Percentiles rank a stretch among this genome's conserved stretches.
These are phyloP conservation scores for Choloepus didactylus DNA, from an alignment of 2,797 vertebrate species.

Conservation along the genomic window DNA sequence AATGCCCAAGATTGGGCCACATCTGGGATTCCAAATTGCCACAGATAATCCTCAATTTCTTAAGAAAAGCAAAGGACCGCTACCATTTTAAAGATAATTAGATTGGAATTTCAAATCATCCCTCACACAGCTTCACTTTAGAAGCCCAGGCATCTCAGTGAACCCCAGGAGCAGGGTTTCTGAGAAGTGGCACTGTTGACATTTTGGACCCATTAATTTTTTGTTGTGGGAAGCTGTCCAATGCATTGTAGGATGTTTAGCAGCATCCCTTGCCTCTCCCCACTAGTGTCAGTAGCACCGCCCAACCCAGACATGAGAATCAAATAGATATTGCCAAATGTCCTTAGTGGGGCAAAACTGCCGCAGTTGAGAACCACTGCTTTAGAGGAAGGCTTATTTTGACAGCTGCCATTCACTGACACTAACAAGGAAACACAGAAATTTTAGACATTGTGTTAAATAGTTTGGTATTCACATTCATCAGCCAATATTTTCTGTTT, in stretches of 20 bases:
- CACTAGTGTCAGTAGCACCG: background rate
- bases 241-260: background rate
- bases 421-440: slow-evolving; percentile 50
- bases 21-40: background rate
- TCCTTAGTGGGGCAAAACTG: background rate
- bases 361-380: background rate
- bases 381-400: background rate
- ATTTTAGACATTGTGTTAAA: slow-evolving; percentile 72
- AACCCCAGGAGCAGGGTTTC: background rate
- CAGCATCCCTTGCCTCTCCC: background rate
- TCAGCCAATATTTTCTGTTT: slow-evolving; percentile 29
- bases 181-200: background rate
- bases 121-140: background rate
- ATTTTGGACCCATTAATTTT: background rate
- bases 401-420: background rate
- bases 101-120: background rate
- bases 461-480: slow-evolving; percentile 17
- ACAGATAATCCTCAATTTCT: background rate
- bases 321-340: background rate
- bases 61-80: background rate
- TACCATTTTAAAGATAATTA: background rate
- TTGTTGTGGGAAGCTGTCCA: no score
- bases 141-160: background rate
- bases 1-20: background rate
- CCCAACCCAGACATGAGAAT: background rate